phyloP scores from a whole-genome alignment of 2,888 invertebrate genomes.

The Aphodius sticticus region DNA sequence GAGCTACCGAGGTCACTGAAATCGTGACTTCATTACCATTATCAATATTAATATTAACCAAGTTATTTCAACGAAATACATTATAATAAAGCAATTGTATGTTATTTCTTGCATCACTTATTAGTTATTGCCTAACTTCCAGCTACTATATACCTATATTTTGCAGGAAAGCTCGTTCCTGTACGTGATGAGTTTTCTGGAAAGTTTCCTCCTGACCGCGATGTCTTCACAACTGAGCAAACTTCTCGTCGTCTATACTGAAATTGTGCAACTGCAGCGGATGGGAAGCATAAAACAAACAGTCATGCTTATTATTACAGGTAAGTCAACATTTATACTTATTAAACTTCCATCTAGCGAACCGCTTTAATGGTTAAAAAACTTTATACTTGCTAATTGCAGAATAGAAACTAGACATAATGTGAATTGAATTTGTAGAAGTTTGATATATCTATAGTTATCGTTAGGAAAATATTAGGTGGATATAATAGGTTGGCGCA shows the following conservation, averaged over 20 bases:
- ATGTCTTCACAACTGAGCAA: constrained; percentile 77
- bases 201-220: constrained; percentile 71
- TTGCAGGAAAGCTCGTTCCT: constrained; percentile 66
- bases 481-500: no score
- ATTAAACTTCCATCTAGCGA: not conserved
- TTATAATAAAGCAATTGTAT: no score
- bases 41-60: not conserved
- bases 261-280: constrained; percentile 68
- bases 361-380: not conserved
- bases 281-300: constrained; percentile 67
- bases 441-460: no score
- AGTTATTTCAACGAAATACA: not conserved
- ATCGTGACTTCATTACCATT: no score
- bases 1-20: no score
- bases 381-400: not conserved
- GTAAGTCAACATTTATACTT: constrained; percentile 42
- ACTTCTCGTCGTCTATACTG: constrained; percentile 74
- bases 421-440: not conserved
- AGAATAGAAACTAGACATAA: not conserved
- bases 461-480: no score
- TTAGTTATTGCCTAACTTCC: not conserved
- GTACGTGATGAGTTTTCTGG: constrained; percentile 68
- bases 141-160: constrained; percentile 14
- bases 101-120: not conserved
- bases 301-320: constrained; percentile 72